Evolutionary conservation across 2,113 vertebrate species (phyloP), one percentile per base, ranked within the genome.

Genomic region (Hucho hucho): DNA sequence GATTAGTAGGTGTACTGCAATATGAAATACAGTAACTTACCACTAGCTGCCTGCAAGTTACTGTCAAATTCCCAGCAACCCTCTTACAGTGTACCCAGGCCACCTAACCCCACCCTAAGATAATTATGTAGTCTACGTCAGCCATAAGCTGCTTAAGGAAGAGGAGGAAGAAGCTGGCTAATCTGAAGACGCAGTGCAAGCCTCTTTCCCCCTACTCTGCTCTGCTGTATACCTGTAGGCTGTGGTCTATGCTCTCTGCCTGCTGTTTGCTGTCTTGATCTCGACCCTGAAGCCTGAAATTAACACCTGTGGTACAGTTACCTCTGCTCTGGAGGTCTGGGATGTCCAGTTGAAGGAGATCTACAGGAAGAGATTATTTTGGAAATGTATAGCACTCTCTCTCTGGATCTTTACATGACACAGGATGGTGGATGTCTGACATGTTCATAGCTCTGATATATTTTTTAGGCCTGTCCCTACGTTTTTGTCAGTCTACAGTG

Each of bases 101-200:
- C 80, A 79, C 86, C 86, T 90, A 91, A 91, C 87, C 87, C 93
- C 91, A 94, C 91, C 86, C 87, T 79, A 89, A 93, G 94, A 93
- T 97, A 95, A 96, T 95, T 94, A 84, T 90, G 90, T 90, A 92
- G 93, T 93, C 92, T 83, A 94, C 84, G 90, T 95, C 93, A 93
- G 90, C 76, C 79, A 84, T 97, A 98, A 98, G 96, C 96, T 92
- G 87, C 95, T 96, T 96, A 94, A 83, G 82, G 81, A 87, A 83
- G 77, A 32, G 82, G 84, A 90, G 87, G 87, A 77, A 53, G 82
- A 84, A 90, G 87, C 87, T 90, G 82, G 86, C 91, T 86, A 76
- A 76, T 70, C 75, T 75, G 84, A 89, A 87, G 89, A 89, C 81
- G 73, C 37, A 77, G 61, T 69, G 47, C 83, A 81, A 87, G 85